Conservation (phyloP, 2,113 vertebrate genomes). For the Australoheros scitulus region DNA sequence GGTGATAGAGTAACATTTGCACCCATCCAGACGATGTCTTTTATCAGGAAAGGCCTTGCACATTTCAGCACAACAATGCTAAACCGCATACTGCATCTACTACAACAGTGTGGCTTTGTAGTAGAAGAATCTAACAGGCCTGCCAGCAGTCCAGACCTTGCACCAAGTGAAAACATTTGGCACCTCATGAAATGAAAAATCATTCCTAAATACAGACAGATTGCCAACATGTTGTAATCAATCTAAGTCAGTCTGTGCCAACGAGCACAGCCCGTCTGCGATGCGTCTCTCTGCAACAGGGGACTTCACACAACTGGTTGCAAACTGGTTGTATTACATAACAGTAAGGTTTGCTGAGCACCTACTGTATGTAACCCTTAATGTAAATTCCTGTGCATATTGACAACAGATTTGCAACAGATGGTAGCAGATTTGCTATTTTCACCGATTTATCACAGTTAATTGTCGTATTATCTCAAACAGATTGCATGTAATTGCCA, state of each 20-base stretch:
- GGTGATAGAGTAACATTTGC: background rate
- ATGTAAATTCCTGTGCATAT: background rate
- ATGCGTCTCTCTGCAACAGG: background rate
- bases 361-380: fast-evolving
- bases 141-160: background rate
- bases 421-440: background rate
- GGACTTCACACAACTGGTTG: background rate
- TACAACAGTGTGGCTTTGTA: background rate
- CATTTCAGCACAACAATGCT: background rate
- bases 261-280: background rate
- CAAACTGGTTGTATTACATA: background rate
- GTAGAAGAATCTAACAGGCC: background rate
- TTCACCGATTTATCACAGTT: background rate
- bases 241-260: background rate
- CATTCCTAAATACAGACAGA: background rate
- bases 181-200: background rate
- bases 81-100: background rate
- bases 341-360: background rate
- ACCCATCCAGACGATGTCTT: fast-evolving
- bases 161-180: background rate
- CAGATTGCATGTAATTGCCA: background rate
- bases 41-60: background rate
- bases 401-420: background rate
- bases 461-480: background rate
- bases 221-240: background rate